phyloP scores from a whole-genome alignment of 2,797 vertebrate genomes.

The Lates japonicus region DNA sequence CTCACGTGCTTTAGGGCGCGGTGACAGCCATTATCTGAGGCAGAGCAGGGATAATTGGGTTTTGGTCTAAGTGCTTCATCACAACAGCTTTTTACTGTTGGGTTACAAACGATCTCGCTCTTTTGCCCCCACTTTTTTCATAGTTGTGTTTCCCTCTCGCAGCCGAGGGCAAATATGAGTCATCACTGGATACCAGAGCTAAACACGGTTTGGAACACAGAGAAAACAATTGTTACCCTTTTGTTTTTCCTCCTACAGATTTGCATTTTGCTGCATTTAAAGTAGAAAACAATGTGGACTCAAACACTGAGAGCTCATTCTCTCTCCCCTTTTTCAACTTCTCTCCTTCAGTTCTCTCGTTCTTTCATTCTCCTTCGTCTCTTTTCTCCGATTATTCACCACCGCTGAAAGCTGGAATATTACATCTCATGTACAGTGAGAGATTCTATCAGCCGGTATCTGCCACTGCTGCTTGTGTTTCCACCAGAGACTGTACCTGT shows the following conservation, averaged over 20 bases:
- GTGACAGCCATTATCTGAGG: conserved; percentile 35
- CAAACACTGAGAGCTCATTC: conserved; percentile 13
- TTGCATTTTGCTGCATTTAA: conserved; percentile 53
- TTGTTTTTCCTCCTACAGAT: conserved; percentile 13
- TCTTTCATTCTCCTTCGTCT: conserved; percentile 28
- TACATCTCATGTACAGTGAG: conserved; percentile 52
- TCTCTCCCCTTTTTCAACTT: neutral
- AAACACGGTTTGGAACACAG: conserved; percentile 33
- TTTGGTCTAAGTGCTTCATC: conserved; percentile 26
- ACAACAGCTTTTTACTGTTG: conserved; percentile 26
- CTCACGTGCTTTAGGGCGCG: conserved; percentile 19
- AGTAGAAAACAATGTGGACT: conserved; percentile 30
- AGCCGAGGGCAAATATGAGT: conserved; percentile 36
- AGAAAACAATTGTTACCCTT: neutral
- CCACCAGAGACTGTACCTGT: neutral
- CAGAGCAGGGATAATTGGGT: conserved; percentile 15
- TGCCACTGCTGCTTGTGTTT: conserved; percentile 24
- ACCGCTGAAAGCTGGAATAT: conserved; percentile 35
- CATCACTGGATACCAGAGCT: conserved; percentile 14
- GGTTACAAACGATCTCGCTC: conserved; percentile 11
- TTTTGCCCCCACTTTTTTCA: neutral
- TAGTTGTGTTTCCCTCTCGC: conserved; percentile 7
- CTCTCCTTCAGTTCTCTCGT: conserved; percentile 3
- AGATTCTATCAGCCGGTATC: conserved; percentile 55
- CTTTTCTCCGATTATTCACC: conserved; percentile 23